These are phyloP conservation scores for Oligia latruncula DNA, from an alignment of 2,888 invertebrate genomes.

Conservation along the genomic window DNA sequence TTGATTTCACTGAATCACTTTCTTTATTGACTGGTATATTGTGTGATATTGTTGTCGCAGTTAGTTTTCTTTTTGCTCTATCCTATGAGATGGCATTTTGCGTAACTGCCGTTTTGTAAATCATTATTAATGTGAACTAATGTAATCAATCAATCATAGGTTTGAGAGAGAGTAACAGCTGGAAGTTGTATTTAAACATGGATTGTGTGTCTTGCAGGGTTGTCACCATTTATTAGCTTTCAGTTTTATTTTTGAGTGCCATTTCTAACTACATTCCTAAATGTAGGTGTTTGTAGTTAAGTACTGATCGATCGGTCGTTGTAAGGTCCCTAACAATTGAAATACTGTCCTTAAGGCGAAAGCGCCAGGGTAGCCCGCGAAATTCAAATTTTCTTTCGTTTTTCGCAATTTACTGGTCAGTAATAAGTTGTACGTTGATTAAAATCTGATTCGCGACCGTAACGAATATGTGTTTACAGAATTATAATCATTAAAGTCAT, in stretches of 20 bases:
- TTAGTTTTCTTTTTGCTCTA: slow-evolving; percentile 38
- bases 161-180: neutral
- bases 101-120: slow-evolving; percentile 16
- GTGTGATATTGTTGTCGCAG: slow-evolving; percentile 32
- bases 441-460: too few species aligned
- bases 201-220: neutral
- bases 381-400: too few species aligned
- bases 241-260: neutral
- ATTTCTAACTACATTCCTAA: neutral
- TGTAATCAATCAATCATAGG: neutral
- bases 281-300: neutral
- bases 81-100: slow-evolving; percentile 11
- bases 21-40: slow-evolving; percentile 48
- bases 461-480: too few species aligned
- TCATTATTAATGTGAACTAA: neutral
- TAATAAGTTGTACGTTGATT: too few species aligned
- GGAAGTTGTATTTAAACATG: neutral
- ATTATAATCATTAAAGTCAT: too few species aligned
- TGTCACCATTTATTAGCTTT: neutral
- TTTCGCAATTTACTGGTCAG: too few species aligned
- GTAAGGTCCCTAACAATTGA: neutral
- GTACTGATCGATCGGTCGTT: neutral
- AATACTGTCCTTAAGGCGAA: neutral
- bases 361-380: too few species aligned
- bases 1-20: slow-evolving; percentile 58